These are phyloP conservation scores for Himalopsyche tibetana DNA, from an alignment of 2,888 invertebrate genomes.

Conservation along the genomic window DNA sequence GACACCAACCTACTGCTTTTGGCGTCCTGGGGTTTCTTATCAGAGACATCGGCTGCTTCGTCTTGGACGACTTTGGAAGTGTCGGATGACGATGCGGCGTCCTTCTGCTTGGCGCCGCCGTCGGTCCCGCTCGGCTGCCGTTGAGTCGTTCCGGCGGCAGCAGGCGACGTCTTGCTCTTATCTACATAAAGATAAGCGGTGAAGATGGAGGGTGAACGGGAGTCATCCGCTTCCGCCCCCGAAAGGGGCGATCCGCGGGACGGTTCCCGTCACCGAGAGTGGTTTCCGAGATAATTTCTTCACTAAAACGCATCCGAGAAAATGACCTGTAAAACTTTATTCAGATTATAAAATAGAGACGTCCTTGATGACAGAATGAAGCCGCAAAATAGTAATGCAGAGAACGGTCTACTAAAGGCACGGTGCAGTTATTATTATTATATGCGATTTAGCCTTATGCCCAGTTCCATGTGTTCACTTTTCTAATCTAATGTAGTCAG, in stretches of 20 bases:
- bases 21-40: slow-evolving; percentile 64
- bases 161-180: slow-evolving; percentile 36
- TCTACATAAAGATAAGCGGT: slow-evolving; percentile 55
- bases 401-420: slow-evolving; percentile 48
- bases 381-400: not conserved
- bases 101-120: slow-evolving; percentile 40
- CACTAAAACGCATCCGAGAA: slow-evolving; percentile 18
- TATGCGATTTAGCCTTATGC: not conserved
- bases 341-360: slow-evolving; percentile 53
- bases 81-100: slow-evolving; percentile 44
- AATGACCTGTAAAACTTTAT: slow-evolving; percentile 58
- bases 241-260: slow-evolving; percentile 70
- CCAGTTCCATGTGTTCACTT: not conserved
- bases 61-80: slow-evolving; percentile 50
- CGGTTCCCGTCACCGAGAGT: slow-evolving; percentile 71
- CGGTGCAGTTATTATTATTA: slow-evolving; percentile 1
- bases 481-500: not conserved
- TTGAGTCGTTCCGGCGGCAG: slow-evolving; percentile 66
- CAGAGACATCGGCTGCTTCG: slow-evolving; percentile 59
- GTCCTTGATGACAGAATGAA: not conserved
- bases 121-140: slow-evolving; percentile 41
- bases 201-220: slow-evolving; percentile 67
- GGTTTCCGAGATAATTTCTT: slow-evolving; percentile 8
- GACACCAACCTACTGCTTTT: slow-evolving; percentile 63
- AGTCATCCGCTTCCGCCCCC: slow-evolving; percentile 67